Evolutionary conservation across 2,888 invertebrate species (phyloP).

Genomic region (Scaptomyza cyrtandrae): DNA sequence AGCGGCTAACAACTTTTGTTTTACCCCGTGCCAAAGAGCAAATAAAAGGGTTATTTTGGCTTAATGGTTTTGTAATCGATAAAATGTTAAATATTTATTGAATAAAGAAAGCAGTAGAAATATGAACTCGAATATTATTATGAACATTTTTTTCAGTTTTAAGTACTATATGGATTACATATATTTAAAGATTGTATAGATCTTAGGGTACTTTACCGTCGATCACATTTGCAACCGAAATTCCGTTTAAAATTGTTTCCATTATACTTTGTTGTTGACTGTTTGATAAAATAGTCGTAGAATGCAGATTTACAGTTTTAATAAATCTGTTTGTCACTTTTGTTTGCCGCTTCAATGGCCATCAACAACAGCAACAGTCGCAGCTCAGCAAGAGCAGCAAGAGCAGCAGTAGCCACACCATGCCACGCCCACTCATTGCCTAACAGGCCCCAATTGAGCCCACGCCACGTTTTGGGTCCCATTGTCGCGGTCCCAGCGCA

Average conservation of each 20-base stretch:
- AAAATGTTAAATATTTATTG: neutral
- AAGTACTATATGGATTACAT: too few species aligned
- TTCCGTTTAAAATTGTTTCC: constrained; percentile 10
- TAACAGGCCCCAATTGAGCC: neutral
- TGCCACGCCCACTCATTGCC: neutral
- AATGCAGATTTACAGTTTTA: constrained; percentile 72
- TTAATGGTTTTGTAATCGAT: neutral
- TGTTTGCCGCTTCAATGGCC: constrained; percentile 59
- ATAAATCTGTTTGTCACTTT: constrained; percentile 77
- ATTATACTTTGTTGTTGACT: constrained; percentile 29
- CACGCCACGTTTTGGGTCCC: constrained; percentile 23
- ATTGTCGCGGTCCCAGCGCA: constrained; percentile 59
- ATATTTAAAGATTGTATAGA: neutral
- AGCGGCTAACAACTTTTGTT: constrained; percentile 31
- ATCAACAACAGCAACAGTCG: constrained; percentile 47
- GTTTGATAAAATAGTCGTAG: constrained; percentile 57
- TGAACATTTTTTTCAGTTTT: too few species aligned
- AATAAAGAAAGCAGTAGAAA: too few species aligned
- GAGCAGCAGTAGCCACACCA: constrained; percentile 1
- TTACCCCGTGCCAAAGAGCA: constrained; percentile 7
- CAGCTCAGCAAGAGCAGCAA: constrained; percentile 10
- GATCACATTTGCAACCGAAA: neutral
- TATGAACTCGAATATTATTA: too few species aligned
- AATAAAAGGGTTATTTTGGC: neutral
- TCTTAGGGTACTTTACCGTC: constrained; percentile 8